A percentile compares a stretch with the other conserved stretches of the same genome.
Evolutionary conservation across 2,888 invertebrate species (phyloP).

Genomic region (Drosophila gaucha): DNA sequence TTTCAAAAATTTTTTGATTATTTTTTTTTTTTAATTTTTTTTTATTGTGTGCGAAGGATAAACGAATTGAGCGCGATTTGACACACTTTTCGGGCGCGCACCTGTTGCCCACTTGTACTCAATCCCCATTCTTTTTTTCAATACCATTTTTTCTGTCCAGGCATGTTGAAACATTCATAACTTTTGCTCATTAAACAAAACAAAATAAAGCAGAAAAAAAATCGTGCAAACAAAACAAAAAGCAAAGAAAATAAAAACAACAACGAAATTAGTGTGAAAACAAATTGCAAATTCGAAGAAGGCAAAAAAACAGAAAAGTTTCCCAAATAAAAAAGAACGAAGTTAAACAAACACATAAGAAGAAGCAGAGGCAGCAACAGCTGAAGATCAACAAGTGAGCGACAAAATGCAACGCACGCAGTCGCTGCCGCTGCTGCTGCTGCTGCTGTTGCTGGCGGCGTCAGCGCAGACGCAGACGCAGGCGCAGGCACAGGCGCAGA

Average conservation of each 20-base stretch:
- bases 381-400: conserved; percentile 45
- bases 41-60: conserved; percentile 24
- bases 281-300: conserved; percentile 48
- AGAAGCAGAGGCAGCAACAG: background rate
- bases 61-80: conserved; percentile 15
- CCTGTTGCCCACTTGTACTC: conserved; percentile 24
- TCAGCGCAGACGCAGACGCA: conserved; percentile 41
- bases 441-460: conserved; percentile 67
- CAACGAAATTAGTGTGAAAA: conserved; percentile 42
- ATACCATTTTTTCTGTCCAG: conserved; percentile 2
- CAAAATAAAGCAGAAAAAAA: background rate
- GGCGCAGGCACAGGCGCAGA: conserved; percentile 77
- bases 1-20: background rate
- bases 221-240: conserved; percentile 21
- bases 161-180: conserved; percentile 33
- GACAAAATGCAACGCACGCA: conserved; percentile 71
- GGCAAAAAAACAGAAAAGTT: conserved; percentile 11
- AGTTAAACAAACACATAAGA: conserved; percentile 2
- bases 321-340: conserved; percentile 15
- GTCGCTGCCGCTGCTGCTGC: conserved; percentile 61
- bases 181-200: conserved; percentile 33
- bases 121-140: conserved; percentile 15
- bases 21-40: conserved; percentile 12
- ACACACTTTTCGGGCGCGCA: conserved; percentile 35
- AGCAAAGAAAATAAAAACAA: conserved; percentile 13